Evolutionary conservation across 2,888 invertebrate genomes (phyloP).

Genomic region (Eueremaeus valkanovi): DNA sequence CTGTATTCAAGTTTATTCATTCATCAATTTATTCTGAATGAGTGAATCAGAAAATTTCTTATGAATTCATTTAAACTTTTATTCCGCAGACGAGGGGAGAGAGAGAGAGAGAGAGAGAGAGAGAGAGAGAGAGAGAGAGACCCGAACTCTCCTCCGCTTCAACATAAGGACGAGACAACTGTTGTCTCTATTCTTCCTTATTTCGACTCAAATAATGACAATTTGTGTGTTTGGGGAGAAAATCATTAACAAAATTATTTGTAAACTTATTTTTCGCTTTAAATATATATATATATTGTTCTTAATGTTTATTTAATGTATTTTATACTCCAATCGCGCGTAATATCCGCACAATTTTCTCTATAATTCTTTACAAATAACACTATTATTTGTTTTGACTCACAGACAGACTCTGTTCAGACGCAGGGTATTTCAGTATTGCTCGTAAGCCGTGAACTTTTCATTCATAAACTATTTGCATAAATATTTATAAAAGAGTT

Average conservation of each 20-base stretch:
- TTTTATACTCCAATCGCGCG: neutral
- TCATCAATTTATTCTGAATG: no score
- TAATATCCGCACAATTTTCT: neutral
- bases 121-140: no score
- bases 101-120: no score
- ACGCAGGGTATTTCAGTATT: neutral
- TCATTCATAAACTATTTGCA: neutral
- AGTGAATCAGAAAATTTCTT: no score
- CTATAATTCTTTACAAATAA: neutral
- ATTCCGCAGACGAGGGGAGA: no score
- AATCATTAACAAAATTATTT: neutral
- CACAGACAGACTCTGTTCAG: neutral
- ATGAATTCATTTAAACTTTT: no score
- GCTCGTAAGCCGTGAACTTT: no score
- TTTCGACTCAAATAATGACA: neutral
- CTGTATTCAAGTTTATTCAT: no score
- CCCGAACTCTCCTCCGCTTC: no score
- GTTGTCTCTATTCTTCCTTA: neutral
- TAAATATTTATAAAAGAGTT: neutral
- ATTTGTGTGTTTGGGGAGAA: neutral
- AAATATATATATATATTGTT: no score
- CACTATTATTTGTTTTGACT: neutral
- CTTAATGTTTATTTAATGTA: slow-evolving; percentile 16
- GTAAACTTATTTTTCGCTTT: neutral
- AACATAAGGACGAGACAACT: no score